A percentile compares a stretch with the other conserved stretches of the same genome.
Conservation (phyloP, 64 coral and sea anemone species). For the Pocillopora damicornis region DNA sequence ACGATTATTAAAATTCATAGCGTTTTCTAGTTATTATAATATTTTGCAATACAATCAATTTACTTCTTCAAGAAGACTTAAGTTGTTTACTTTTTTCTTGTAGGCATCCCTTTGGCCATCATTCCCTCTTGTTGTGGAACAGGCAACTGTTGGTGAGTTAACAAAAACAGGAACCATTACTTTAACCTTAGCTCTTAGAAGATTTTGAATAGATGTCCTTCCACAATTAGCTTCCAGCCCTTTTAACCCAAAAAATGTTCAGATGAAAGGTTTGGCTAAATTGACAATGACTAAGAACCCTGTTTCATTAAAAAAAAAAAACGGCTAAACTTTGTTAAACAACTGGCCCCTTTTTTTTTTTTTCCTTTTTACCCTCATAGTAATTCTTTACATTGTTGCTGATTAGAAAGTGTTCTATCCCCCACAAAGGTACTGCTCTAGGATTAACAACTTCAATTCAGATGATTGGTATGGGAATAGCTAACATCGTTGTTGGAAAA, state of each 20-base stretch:
- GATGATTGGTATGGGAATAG: constrained; percentile 93
- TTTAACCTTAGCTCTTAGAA: no score
- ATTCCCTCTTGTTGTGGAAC: constrained; percentile 71
- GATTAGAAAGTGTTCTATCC: no score
- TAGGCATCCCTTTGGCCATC: constrained; percentile 94
- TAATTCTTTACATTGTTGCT: neutral
- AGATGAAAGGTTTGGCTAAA: neutral
- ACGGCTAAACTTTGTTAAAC: no score
- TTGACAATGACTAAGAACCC: no score
- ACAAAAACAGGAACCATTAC: no score
- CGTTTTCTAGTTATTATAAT: no score
- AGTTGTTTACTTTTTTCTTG: neutral
- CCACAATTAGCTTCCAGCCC: neutral
- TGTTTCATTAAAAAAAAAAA: no score
- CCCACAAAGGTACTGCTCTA: constrained; percentile 66
- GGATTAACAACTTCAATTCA: constrained; percentile 84
- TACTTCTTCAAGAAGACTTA: no score
- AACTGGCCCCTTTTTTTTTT: neutral
- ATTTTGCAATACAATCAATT: no score
- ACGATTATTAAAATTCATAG: no score
- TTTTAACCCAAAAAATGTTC: no score
- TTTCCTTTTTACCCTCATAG: neutral
- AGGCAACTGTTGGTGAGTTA: constrained; percentile 65
- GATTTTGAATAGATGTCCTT: neutral
- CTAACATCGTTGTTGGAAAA: constrained; percentile 78